phyloP scores from a whole-genome alignment of 2,888 invertebrate genomes.

The Griposia aprilina region DNA sequence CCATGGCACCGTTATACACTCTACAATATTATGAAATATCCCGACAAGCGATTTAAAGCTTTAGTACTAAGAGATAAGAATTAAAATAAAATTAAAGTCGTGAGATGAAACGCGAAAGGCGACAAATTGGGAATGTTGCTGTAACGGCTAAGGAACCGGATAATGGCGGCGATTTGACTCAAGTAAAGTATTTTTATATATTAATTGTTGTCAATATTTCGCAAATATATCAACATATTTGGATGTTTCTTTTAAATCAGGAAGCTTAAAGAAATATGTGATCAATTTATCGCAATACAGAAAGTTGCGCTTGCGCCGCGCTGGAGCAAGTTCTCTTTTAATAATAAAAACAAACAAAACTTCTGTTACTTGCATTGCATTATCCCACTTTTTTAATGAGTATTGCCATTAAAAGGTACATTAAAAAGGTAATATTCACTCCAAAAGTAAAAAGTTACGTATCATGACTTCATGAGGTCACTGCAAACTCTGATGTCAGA shows the following conservation, averaged over 20 bases:
- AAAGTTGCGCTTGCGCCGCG: constrained; percentile 33
- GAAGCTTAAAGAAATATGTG: constrained; percentile 50
- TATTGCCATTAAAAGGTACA: constrained; percentile 50
- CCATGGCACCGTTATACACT: constrained; percentile 83
- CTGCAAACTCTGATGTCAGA: constrained; percentile 38
- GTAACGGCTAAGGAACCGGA: constrained; percentile 69
- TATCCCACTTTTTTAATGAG: constrained; percentile 62
- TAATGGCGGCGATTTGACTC: constrained; percentile 65
- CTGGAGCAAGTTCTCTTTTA: constrained; percentile 35
- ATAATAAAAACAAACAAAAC: constrained; percentile 53
- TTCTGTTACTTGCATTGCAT: constrained; percentile 54
- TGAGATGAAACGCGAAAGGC: constrained; percentile 63
- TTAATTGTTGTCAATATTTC: constrained; percentile 65
- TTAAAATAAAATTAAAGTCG: constrained; percentile 24
- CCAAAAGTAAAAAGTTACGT: constrained; percentile 46
- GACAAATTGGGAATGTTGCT: constrained; percentile 78
- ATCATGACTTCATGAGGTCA: constrained; percentile 40
- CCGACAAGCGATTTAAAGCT: constrained; percentile 54
- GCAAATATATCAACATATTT: constrained; percentile 56
- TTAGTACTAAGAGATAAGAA: constrained; percentile 55
- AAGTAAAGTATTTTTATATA: constrained; percentile 61
- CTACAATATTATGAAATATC: constrained; percentile 56
- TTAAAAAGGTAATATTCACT: constrained; percentile 48
- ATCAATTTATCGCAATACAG: constrained; percentile 52
- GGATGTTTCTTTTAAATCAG: constrained; percentile 44